Base-by-base conservation (phyloP, 2,113 vertebrate species). In the Tetrax tetrax region DNA sequence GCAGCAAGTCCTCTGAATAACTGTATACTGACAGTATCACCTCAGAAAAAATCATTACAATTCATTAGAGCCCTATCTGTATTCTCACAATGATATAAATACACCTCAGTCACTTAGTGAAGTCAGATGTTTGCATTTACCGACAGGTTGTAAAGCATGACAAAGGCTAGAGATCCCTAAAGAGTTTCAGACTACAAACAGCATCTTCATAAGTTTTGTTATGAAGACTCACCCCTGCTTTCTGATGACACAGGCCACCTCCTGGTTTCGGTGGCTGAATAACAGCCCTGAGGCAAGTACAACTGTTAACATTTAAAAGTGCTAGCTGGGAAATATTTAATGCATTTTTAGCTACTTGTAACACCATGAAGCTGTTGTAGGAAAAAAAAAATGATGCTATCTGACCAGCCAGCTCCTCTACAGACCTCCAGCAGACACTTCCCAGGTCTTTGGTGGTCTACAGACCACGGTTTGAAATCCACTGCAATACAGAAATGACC, bases 331-430 rank as follows among this genome's bases (percentile, higher is more conserved):
- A 95, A 95, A 84, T 82, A 71, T 76, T 92, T 78, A 57, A 92
- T 82, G 89, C 7, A 7, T 90, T 93, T 96, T 94, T 89, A 92
- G 90, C 88, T 95, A 88, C 85, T 95, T 96, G 82, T 94, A 93
- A 84, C 85, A 88, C 38, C 35, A 51, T 88, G 83, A 86, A 91
- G 14, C 60, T 83, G 29, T 78, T 63, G 53, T 57, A 61, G n/a
- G 9, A 4, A 0, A 35, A 48, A 75, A 50, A 19, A 57, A 51
- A 90, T 2, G 4, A 60, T 68, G 35, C 24, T 65, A 28, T 92
- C 47, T 78, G 56, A 92, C 48, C 71, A 87, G 72, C 33, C 71
- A 94, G 60, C 20, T 93, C 75, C 54, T 72, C 54, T 12, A 24
- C 57, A 88, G 63, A 76, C 53, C 63, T 72, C 38, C 76, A 83